Evolutionary conservation across 2,888 invertebrate genomes (phyloP).

Genomic region (Aspidiotus rigidus): DNA sequence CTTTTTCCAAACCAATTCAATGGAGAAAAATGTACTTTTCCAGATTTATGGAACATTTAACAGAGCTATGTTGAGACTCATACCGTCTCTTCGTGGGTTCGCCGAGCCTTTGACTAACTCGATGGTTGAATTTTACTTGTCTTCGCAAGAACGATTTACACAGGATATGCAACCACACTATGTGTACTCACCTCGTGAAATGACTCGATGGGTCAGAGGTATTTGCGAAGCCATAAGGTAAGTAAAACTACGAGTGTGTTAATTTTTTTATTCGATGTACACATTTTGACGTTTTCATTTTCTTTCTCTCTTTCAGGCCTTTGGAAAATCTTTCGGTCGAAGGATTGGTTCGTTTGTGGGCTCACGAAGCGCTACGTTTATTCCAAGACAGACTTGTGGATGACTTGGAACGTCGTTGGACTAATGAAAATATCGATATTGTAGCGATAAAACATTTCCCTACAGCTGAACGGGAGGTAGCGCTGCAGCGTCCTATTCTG

Average conservation of each 20-base stretch:
- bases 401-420: constrained; percentile 91
- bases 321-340: constrained; percentile 84
- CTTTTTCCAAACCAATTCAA: neutral
- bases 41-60: constrained; percentile 98
- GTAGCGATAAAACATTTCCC: constrained; percentile 93
- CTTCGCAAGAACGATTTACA: constrained; percentile 94
- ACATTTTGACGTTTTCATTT: neutral
- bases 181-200: constrained; percentile 96
- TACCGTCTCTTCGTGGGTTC: constrained; percentile 82
- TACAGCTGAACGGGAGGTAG: constrained; percentile 70
- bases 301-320: constrained; percentile 57
- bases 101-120: constrained; percentile 95
- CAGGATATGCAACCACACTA: constrained; percentile 99
- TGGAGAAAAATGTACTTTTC: neutral
- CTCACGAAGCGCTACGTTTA: constrained; percentile 92
- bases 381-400: constrained; percentile 88
- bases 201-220: constrained; percentile 99
- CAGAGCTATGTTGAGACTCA: constrained; percentile 91
- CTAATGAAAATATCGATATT: constrained; percentile 91
- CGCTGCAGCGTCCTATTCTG: constrained; percentile 85
- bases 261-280: neutral
- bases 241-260: neutral
- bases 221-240: constrained; percentile 92
- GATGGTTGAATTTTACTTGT: constrained; percentile 97
- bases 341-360: constrained; percentile 96